Conservation (phyloP, 2,113 vertebrate species). For the Rhynchopsitta pachyrhyncha region DNA sequence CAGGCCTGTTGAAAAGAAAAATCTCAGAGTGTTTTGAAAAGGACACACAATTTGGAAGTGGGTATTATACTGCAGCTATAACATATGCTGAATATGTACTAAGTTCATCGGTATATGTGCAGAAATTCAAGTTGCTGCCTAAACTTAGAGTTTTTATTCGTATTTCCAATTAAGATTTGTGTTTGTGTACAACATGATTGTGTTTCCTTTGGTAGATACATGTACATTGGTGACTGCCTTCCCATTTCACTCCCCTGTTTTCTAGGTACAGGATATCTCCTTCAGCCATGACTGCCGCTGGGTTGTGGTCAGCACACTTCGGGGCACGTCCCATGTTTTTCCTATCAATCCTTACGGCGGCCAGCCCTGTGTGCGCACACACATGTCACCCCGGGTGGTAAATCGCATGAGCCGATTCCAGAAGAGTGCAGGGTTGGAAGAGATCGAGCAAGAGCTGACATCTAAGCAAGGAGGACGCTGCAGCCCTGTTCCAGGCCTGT, state of each 20-base stretch:
- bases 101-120: background rate
- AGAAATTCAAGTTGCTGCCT: background rate
- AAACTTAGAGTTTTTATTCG: fast-evolving
- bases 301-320: conserved; percentile 95
- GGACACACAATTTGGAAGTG: background rate
- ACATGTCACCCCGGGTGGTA: conserved; percentile 95
- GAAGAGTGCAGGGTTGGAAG: conserved; percentile 95
- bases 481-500: conserved; percentile 92
- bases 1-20: background rate
- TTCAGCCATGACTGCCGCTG: conserved; percentile 98
- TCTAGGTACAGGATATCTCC: conserved; percentile 95
- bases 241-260: background rate
- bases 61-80: background rate
- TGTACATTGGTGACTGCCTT: fast-evolving
- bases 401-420: conserved; percentile 99
- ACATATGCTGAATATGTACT: background rate
- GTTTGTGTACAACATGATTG: fast-evolving
- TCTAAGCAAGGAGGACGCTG: conserved; percentile 89
- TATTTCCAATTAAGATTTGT: background rate
- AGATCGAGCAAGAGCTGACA: conserved; percentile 94
- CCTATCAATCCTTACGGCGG: conserved; percentile 96
- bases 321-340: conserved; percentile 95
- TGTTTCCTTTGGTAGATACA: fast-evolving
- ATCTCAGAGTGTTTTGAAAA: background rate
- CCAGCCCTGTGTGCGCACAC: conserved; percentile 91